Conservation (phyloP, 2,888 invertebrate genomes). For the Cerceris ruficornis region DNA sequence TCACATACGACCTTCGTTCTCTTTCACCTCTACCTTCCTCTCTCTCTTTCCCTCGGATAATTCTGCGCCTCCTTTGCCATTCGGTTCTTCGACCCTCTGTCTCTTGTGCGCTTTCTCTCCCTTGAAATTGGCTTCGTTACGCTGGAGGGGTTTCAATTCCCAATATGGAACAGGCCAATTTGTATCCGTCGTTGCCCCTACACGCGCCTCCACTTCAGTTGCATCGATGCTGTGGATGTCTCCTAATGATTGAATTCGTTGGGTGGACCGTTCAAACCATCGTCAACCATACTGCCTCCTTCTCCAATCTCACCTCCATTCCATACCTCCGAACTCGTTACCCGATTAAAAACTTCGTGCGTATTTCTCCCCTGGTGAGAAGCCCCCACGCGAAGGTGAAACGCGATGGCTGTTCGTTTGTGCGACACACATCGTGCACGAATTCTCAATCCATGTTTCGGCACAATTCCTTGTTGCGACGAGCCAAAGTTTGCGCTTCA, state of each 20-base stretch:
- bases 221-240: conserved; percentile 41
- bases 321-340: conserved; percentile 21
- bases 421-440: background rate
- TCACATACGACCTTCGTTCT: background rate
- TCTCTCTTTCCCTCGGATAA: background rate
- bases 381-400: background rate
- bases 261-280: conserved; percentile 45
- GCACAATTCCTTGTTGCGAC: conserved; percentile 12
- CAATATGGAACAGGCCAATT: conserved; percentile 69
- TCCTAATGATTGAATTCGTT: conserved; percentile 63
- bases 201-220: conserved; percentile 24
- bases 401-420: background rate
- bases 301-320: too few species aligned
- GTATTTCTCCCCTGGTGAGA: background rate
- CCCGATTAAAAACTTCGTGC: conserved; percentile 50
- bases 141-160: conserved; percentile 63
- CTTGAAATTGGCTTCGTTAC: conserved; percentile 70
- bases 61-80: background rate
- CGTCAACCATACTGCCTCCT: conserved; percentile 16
- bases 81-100: background rate
- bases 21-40: background rate
- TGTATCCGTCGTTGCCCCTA: conserved; percentile 58
- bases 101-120: conserved; percentile 42
- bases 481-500: conserved; percentile 14
- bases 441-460: conserved; percentile 12